Percentiles rank a stretch among this genome's conserved stretches.
These are phyloP conservation scores for Casuarius casuarius DNA, from an alignment of 2,113 vertebrate species.

Conservation along the genomic window DNA sequence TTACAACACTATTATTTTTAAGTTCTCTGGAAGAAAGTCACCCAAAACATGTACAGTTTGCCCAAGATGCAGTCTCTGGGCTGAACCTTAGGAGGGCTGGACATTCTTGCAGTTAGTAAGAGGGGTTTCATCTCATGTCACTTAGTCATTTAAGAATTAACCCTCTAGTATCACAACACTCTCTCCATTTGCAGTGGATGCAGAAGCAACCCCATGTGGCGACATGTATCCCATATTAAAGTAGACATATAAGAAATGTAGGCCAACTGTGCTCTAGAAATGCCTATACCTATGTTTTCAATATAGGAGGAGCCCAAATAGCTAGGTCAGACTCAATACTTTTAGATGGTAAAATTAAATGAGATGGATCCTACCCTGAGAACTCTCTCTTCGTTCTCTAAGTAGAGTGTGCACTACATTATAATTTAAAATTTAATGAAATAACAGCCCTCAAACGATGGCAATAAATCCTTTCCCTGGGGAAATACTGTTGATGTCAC, in stretches of 20 bases:
- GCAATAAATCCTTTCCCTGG: background rate
- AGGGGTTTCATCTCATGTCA: background rate
- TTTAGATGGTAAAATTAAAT: background rate
- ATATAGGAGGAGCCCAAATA: background rate
- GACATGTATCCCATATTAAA: background rate
- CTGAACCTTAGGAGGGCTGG: background rate
- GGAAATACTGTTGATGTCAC: background rate
- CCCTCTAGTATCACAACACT: background rate
- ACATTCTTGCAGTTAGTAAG: background rate
- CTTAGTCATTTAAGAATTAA: background rate
- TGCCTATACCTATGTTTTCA: background rate
- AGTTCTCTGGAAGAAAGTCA: background rate
- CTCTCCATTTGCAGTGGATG: background rate
- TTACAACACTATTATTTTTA: background rate
- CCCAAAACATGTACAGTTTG: background rate
- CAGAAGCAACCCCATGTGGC: background rate
- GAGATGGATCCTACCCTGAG: background rate
- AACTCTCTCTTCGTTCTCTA: background rate
- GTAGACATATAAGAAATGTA: conserved; percentile 8
- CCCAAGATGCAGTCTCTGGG: background rate
- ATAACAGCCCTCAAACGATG: background rate
- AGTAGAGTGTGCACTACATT: background rate
- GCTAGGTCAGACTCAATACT: background rate
- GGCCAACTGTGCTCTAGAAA: background rate
- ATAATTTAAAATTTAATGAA: background rate